Conservation (phyloP, 2,113 vertebrate species). For the Brachypteracias leptosomus region DNA sequence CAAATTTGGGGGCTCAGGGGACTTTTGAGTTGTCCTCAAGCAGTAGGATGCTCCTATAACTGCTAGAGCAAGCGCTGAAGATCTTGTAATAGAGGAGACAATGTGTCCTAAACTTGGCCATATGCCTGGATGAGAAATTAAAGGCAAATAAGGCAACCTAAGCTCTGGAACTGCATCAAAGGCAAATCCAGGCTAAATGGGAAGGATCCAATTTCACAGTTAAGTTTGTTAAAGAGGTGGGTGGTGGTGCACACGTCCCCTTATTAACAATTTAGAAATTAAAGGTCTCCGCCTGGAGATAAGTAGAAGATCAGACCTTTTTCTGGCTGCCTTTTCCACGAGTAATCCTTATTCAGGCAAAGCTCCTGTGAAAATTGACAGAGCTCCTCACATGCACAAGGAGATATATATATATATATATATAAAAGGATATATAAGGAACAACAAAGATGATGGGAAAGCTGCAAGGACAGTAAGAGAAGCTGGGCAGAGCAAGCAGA, state of each 20-base stretch:
- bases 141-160: conserved; percentile 61
- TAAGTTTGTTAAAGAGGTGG: conserved; percentile 60
- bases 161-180: conserved; percentile 60
- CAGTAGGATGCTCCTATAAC: background rate
- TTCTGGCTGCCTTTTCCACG: background rate
- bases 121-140: conserved; percentile 56
- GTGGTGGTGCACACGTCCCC: conserved; percentile 19
- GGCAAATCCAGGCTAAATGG: conserved; percentile 37
- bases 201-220: conserved; percentile 66
- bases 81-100: background rate
- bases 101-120: conserved; percentile 36
- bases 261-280: conserved; percentile 34
- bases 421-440: too few relatives aligned
- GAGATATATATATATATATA: too few relatives aligned
- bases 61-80: background rate
- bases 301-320: background rate
- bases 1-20: background rate
- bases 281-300: conserved; percentile 15
- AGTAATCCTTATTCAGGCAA: background rate
- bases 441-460: background rate
- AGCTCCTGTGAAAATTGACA: background rate
- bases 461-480: background rate
- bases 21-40: background rate
- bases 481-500: background rate
- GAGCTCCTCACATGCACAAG: background rate